Evolutionary conservation across 2,113 vertebrate genomes (phyloP).

Genomic region (Parus major): DNA sequence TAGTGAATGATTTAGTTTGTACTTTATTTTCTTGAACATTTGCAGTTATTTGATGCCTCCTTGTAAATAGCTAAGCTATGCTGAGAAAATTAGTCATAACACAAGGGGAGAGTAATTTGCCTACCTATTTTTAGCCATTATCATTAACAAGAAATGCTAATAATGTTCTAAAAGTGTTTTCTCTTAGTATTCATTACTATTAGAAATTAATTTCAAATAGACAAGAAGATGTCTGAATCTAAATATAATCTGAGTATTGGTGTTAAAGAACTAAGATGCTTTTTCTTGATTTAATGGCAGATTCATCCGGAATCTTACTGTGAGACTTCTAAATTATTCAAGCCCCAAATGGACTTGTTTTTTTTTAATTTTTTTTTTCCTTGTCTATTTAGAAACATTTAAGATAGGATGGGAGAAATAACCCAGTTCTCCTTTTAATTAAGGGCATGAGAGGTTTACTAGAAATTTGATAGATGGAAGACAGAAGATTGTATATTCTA

Average conservation of each 20-base stretch:
- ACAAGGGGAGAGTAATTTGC: background rate
- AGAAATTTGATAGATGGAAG: background rate
- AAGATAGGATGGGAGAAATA: background rate
- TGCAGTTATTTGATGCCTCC: background rate
- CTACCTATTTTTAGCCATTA: background rate
- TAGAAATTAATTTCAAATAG: background rate
- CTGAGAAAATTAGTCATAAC: background rate
- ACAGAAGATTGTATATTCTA: background rate
- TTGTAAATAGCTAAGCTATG: background rate
- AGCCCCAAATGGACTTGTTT: background rate
- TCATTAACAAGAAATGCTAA: background rate
- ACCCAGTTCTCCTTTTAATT: background rate
- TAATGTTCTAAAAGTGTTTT: background rate
- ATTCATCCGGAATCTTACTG: background rate
- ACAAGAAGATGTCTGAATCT: background rate
- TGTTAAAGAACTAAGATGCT: background rate
- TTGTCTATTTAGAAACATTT: background rate
- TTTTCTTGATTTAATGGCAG: background rate
- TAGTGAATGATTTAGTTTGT: background rate
- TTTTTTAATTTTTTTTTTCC: background rate
- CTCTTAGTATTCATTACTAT: background rate
- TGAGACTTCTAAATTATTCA: background rate
- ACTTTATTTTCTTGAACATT: background rate
- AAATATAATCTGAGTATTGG: background rate
- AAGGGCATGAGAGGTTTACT: background rate